Percentiles rank a stretch among this genome's conserved stretches.
These are phyloP conservation scores for Venusia cambrica DNA, from an alignment of 2,888 invertebrate genomes.

Conservation along the genomic window DNA sequence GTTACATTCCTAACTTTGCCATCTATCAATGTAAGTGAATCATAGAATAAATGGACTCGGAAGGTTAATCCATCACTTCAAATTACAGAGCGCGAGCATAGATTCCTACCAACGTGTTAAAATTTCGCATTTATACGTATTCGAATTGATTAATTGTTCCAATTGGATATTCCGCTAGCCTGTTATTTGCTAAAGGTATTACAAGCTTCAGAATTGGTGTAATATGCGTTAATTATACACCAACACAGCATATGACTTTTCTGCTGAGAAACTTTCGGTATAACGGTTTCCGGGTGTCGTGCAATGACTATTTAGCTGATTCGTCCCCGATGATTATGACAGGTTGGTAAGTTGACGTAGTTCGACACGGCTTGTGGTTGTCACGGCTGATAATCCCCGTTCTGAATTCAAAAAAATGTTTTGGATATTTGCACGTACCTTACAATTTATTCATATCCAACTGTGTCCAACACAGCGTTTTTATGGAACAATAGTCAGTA, in stretches of 20 bases:
- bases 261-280: conserved; percentile 37
- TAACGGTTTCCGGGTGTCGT: conserved; percentile 65
- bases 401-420: conserved; percentile 41
- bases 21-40: conserved; percentile 44
- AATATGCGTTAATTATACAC: too few relatives aligned
- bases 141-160: conserved; percentile 49
- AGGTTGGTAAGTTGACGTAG: conserved; percentile 54
- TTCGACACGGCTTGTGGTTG: conserved; percentile 60
- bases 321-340: conserved; percentile 59
- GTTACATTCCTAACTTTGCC: conserved; percentile 19
- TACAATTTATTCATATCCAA: too few relatives aligned
- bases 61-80: conserved; percentile 49
- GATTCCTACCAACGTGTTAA: conserved; percentile 43
- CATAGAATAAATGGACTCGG: conserved; percentile 44
- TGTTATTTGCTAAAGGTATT: conserved; percentile 47
- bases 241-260: background rate
- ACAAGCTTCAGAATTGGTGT: conserved; percentile 34
- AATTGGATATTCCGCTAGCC: conserved; percentile 30
- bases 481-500: too few relatives aligned
- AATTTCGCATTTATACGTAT: conserved; percentile 45
- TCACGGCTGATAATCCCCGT: conserved; percentile 48
- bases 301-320: conserved; percentile 61
- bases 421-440: conserved; percentile 35
- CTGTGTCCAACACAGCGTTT: too few relatives aligned
- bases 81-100: conserved; percentile 43